Evolutionary conservation across 2,888 invertebrate species (phyloP), one percentile per base, ranked within the genome.

Genomic region (Eledona agricola): DNA sequence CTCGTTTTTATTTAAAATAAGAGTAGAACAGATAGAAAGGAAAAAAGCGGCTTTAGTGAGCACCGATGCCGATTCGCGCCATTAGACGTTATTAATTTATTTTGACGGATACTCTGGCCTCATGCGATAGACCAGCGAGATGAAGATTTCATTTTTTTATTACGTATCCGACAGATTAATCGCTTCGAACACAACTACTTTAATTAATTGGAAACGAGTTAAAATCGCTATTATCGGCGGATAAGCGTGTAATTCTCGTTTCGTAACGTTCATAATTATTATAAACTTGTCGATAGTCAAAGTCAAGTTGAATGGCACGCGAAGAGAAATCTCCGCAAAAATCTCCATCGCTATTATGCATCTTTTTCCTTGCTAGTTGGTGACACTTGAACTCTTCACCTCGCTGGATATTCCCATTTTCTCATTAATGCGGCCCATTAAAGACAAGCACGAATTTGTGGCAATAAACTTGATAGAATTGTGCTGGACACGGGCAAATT

Each of bases 1-100:
- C 37, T 23, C 22, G 37, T 37, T 37, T 37, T 37, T 37, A 37
- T 37, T 37, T 32, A 37, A n/a, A n/a, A 37, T 37, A 37, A 37
- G 37, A 11, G 12, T 23, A 37, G 37, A 5, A 6, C 23, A 20
- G 37, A 37, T 37, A 35, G 7, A 11, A 35, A 20, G 12, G 20
- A 22, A 37, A 37, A 34, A 37, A 32, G 9, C 23, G 37, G 23
- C 37, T 22, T 23, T 32, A 37, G 23, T 23, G 37, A 37, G 37
- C 37, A 23, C 37, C 37, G 37, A 37, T 23, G 37, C 23, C 23
- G 34, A 35, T 35, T 35, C 34, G 4, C 34, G 17, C 15, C 7
- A 32, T 32, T 32, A 32, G 16, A 23, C n/a, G n/a, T 23, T 23
- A 37, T 37, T 37, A 37, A 37, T 37, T 37, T 22, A 23, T 37